Conservation (phyloP, 2,888 invertebrate species). For the Ctenicera cuprea region DNA sequence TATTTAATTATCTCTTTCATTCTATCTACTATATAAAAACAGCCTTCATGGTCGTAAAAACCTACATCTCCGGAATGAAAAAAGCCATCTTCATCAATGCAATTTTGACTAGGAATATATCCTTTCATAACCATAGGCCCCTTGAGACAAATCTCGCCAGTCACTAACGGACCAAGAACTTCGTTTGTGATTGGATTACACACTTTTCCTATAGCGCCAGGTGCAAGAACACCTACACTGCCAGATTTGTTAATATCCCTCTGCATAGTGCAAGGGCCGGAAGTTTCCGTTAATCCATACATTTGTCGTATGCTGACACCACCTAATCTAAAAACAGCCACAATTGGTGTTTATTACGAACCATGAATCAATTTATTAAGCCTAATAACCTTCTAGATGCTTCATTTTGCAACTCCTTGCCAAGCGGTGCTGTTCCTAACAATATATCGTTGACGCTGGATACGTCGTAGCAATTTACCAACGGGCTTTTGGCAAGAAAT, state of each 20-base stretch:
- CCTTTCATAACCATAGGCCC: slow-evolving; percentile 81
- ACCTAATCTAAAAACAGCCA: slow-evolving; percentile 23
- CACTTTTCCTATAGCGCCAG: slow-evolving; percentile 77
- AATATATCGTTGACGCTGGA: slow-evolving; percentile 79
- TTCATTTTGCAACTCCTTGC: slow-evolving; percentile 78
- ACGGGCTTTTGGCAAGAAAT: slow-evolving; percentile 86
- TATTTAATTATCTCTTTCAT: slow-evolving; percentile 92
- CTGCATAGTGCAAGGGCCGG: slow-evolving; percentile 16
- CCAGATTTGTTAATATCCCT: neutral
- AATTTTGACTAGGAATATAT: slow-evolving; percentile 79
- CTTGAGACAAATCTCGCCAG: slow-evolving; percentile 89
- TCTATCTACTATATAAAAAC: slow-evolving; percentile 87
- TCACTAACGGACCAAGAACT: slow-evolving; percentile 76
- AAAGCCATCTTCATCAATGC: slow-evolving; percentile 83
- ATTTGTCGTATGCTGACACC: slow-evolving; percentile 13
- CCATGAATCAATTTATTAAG: no score
- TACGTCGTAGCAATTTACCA: slow-evolving; percentile 83
- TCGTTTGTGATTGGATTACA: slow-evolving; percentile 76
- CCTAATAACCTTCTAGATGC: slow-evolving; percentile 63
- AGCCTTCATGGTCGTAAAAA: slow-evolving; percentile 83
- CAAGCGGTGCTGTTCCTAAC: slow-evolving; percentile 87
- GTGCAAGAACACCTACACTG: slow-evolving; percentile 78
- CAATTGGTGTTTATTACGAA: neutral
- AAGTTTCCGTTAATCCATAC: slow-evolving; percentile 36
- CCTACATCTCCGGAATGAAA: slow-evolving; percentile 87